Conservation (phyloP, 2,888 invertebrate species). For the Hylaea fasciaria region DNA sequence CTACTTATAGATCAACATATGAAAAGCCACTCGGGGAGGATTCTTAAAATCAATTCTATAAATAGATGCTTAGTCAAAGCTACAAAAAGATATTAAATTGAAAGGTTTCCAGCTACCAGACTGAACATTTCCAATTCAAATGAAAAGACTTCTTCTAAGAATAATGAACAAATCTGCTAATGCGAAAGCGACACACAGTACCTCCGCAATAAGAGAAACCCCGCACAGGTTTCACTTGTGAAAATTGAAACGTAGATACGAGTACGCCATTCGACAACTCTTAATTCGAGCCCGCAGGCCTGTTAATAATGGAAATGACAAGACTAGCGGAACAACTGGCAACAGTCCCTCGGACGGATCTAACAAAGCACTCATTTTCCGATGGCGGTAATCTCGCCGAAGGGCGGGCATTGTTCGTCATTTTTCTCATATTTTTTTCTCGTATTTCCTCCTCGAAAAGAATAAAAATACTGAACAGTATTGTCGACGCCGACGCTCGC, state of each 20-base stretch:
- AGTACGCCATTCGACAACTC: constrained; percentile 66
- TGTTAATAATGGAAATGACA: constrained; percentile 75
- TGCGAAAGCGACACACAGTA: constrained; percentile 32
- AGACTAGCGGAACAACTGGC: constrained; percentile 81
- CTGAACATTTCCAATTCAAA: constrained; percentile 4
- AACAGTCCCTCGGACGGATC: constrained; percentile 74
- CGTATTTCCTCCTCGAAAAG: constrained; percentile 77
- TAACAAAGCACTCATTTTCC: constrained; percentile 84
- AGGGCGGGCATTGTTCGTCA: constrained; percentile 82
- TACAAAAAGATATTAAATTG: not conserved
- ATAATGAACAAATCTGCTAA: constrained; percentile 20
- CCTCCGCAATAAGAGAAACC: constrained; percentile 43
- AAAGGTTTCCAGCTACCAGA: constrained; percentile 4
- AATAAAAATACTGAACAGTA: constrained; percentile 78
- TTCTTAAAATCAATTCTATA: too few species aligned
- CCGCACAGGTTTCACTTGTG: constrained; percentile 47
- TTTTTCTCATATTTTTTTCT: constrained; percentile 75
- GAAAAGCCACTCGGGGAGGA: too few species aligned
- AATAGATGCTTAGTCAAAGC: too few species aligned
- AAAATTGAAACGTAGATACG: constrained; percentile 64
- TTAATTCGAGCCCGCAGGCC: constrained; percentile 51
- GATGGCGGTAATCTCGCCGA: constrained; percentile 84
- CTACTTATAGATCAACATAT: too few species aligned
- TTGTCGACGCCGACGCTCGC: constrained; percentile 80
- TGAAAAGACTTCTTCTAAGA: not conserved